Evolutionary conservation across 2,797 vertebrate genomes (phyloP).

Genomic region (Gouania willdenowi): DNA sequence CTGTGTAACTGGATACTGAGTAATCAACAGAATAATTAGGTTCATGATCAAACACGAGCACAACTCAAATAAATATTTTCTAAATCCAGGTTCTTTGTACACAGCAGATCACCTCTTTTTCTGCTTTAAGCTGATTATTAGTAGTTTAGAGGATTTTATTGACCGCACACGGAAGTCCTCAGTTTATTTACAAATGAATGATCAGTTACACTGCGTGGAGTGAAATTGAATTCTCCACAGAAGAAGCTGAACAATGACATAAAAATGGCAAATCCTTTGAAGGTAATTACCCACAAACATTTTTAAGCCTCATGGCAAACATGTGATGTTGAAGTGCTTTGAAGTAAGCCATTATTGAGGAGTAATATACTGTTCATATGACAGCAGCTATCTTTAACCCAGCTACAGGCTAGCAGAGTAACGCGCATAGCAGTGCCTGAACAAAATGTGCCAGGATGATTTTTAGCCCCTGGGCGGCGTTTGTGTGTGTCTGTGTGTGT

Average conservation of each 20-base stretch:
- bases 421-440: background rate
- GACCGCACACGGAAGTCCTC: background rate
- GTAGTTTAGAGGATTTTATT: background rate
- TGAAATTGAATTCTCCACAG: background rate
- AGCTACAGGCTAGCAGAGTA: background rate
- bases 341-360: slow-evolving; percentile 1
- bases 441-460: background rate
- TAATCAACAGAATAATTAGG: too few relatives aligned
- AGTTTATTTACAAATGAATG: too few relatives aligned
- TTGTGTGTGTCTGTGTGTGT: background rate
- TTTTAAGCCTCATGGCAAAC: slow-evolving; percentile 13
- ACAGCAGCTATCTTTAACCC: slow-evolving; percentile 11
- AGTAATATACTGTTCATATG: slow-evolving; percentile 3
- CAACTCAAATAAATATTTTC: too few relatives aligned
- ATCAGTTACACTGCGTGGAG: too few relatives aligned
- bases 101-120: too few relatives aligned
- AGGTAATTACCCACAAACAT: background rate
- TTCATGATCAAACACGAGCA: too few relatives aligned
- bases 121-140: background rate
- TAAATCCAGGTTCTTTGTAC: too few relatives aligned
- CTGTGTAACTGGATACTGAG: too few relatives aligned
- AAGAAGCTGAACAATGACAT: slow-evolving; percentile 19
- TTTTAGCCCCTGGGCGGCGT: background rate
- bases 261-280: slow-evolving; percentile 20
- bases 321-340: slow-evolving; percentile 26